Evolutionary conservation across 2,888 invertebrate species (phyloP).

Genomic region (Cephus nigrinus): DNA sequence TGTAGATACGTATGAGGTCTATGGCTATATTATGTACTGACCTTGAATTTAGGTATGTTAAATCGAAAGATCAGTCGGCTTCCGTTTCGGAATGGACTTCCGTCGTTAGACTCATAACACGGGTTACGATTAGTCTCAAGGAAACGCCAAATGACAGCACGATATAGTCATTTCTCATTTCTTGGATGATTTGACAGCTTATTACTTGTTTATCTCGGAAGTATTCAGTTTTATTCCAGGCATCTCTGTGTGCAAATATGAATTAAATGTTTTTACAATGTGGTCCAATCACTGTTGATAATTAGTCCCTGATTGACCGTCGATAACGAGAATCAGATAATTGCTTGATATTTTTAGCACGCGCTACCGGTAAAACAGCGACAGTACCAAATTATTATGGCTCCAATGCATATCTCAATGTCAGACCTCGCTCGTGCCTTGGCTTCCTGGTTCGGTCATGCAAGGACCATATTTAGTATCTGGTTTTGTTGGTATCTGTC

Average conservation of each 20-base stretch:
- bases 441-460: neutral
- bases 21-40: neutral
- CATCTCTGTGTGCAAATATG: neutral
- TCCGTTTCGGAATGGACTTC: neutral
- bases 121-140: neutral
- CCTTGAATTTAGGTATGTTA: neutral
- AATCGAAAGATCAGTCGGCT: neutral
- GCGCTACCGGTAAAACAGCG: neutral
- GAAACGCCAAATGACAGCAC: neutral
- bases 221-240: neutral
- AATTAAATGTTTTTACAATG: neutral
- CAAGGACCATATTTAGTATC: conserved; percentile 2
- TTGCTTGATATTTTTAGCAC: neutral
- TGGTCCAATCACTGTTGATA: neutral
- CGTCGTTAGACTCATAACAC: neutral
- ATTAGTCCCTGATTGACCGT: neutral
- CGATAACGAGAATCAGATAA: neutral
- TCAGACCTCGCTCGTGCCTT: neutral
- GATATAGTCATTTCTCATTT: neutral
- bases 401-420: neutral
- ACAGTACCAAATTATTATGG: neutral
- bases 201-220: neutral
- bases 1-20: neutral
- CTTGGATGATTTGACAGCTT: neutral
- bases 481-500: neutral